Evolutionary conservation across 2,797 vertebrate species (phyloP).

Genomic region (Periophthalmus magnuspinnatus): DNA sequence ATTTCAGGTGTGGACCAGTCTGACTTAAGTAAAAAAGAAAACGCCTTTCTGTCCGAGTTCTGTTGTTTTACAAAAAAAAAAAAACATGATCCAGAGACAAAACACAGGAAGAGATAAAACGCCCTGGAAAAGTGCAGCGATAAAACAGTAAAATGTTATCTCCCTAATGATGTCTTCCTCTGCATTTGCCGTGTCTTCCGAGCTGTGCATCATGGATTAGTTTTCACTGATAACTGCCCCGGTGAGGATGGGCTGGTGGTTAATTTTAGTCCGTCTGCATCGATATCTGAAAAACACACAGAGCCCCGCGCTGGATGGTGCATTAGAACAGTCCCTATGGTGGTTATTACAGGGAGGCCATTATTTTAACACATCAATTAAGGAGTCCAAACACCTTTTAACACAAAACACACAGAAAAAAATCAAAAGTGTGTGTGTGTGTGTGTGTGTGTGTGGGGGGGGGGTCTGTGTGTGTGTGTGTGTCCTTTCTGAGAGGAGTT

Average conservation of each 20-base stretch:
- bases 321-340: constrained; percentile 5
- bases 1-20: no score
- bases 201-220: background rate
- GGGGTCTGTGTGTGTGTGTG: no score
- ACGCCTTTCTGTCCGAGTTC: background rate
- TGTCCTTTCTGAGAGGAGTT: background rate
- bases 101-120: background rate
- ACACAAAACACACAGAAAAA: background rate
- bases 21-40: no score
- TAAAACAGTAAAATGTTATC: background rate
- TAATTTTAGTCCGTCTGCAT: constrained; percentile 9
- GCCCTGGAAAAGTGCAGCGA: background rate
- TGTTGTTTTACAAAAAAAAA: background rate
- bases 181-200: constrained; percentile 1
- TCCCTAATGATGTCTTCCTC: constrained; percentile 7
- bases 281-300: constrained; percentile 4
- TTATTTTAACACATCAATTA: background rate
- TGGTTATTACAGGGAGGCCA: background rate
- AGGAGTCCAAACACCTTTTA: background rate
- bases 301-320: background rate
- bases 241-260: background rate
- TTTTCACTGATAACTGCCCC: constrained; percentile 2
- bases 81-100: background rate
- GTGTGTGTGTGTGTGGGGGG: background rate
- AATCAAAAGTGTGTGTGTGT: background rate